Evolutionary conservation across 1,140 invertebrate species (phyloP).

Genomic region (Rhynchophorus ferrugineus): DNA sequence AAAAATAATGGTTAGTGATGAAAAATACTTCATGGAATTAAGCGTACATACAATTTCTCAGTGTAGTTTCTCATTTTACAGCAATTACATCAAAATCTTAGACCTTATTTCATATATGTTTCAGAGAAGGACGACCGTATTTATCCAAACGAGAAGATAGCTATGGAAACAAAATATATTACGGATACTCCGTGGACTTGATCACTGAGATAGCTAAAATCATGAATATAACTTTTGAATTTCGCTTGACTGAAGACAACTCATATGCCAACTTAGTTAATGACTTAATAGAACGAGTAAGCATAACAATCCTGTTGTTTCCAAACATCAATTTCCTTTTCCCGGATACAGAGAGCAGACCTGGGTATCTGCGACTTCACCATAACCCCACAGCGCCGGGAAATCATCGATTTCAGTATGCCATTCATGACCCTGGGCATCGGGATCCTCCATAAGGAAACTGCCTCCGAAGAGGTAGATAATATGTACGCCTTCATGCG

Average conservation of each 20-base stretch:
- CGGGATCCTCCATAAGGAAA: conserved; percentile 16
- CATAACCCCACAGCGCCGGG: conserved; percentile 77
- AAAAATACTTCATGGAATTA: background rate
- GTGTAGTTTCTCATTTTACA: conserved; percentile 6
- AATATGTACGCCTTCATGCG: conserved; percentile 21
- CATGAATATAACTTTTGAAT: conserved; percentile 70
- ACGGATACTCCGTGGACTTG: conserved; percentile 76
- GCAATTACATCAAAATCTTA: background rate
- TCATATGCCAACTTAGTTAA: conserved; percentile 45
- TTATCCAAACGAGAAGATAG: conserved; percentile 68
- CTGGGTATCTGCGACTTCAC: conserved; percentile 87
- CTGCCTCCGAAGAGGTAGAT: conserved; percentile 8
- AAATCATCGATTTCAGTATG: conserved; percentile 81
- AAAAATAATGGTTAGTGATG: no score
- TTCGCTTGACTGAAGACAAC: conserved; percentile 58
- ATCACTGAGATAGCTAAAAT: conserved; percentile 65
- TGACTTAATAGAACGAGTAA: conserved; percentile 27
- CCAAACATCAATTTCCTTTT: no score
- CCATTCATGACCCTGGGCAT: conserved; percentile 72
- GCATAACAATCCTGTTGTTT: background rate
- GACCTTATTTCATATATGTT: conserved; percentile 7
- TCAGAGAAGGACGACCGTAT: conserved; percentile 53
- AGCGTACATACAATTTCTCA: no score
- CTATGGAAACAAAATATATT: conserved; percentile 56
- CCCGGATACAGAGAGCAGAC: conserved; percentile 74